Base-by-base conservation (phyloP, 2,888 invertebrate genomes). In the Parascotia fuliginaria region DNA sequence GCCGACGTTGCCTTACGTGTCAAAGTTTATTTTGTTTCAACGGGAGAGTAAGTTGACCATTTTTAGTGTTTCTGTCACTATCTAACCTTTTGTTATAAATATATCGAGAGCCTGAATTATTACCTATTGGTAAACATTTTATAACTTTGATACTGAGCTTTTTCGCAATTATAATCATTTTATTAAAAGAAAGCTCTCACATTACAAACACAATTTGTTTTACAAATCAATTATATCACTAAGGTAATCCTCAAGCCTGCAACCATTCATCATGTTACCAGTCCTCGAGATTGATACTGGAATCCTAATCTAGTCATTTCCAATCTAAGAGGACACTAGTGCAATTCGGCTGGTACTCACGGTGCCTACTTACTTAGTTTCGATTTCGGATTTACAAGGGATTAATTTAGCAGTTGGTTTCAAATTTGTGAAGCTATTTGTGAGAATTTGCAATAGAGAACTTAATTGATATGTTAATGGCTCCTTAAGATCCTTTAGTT, bases 281-380 rank as follows among this genome's bases (percentile, higher is more conserved):
- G n/a, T n/a, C n/a, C 24, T 16, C 7, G 37, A n/a, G 42, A 62
- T 62, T 62, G 59, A 50, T 44, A 39, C 37, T 50, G 47, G 42
- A 45, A 49, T 52, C 33, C 41, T 49, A 47, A 51, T 50, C 57
- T 40, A 40, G 54, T 65, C 61, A 54, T 50, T 49, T 44, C 40
- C 44, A 42, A 60, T 45, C 32, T 28, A 32, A 49, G 28, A 39
- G 31, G 39, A 39, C 11, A 45, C 31, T 36, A n/a, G 22, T n/a
- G 7, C 12, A 16, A 11, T 27, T 27, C 34, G 12, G 37, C 36
- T 39, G 39, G 37, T 31, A 32, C 16, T 2, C 12, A 19, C 14
- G 12, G n/a, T 22, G 28, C 14, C 14, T 34, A 34, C 27, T 40
- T 34, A 27, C 12, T 29, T 34, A 28, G 6, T 28, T 22, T 6